Base-by-base conservation (phyloP, 2,797 vertebrate genomes). In the Enteromius afrohamiltoni region DNA sequence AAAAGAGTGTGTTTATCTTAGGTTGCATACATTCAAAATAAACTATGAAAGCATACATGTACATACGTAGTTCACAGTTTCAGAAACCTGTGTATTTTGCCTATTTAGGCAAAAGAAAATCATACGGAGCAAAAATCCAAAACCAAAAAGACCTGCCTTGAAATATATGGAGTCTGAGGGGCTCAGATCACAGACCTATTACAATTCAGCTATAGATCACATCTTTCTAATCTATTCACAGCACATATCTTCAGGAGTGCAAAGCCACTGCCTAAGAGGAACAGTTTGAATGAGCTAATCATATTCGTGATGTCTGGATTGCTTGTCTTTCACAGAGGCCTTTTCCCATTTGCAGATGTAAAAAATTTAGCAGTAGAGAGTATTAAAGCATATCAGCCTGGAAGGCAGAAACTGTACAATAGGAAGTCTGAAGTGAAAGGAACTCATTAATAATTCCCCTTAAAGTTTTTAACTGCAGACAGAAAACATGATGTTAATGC, bases 201-300 rank as follows among this genome's bases (percentile, higher is more conserved):
- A 71, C 40, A 62, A n/a, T 73, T 68, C 11, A 80, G 75, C 31
- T 49, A 34, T 34, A 53, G 64, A 42, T 62, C 17, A 75, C 58
- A 53, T 82, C 80, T 60, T 68, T 68, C 34, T 45, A 16, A 49
- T 77, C 58, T 49, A 69, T 83, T 68, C 81, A 77, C 49, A 23
- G 62, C 37, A 68, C 64, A 67, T 29, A 75, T 65, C 51, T 69
- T 58, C 73, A 58, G 14, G 19, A 77, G 23, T 45, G 37, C 45
- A 68, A 82, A 68, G 23, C 37, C 47, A 34, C 49, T 68, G n/a
- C 55, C 37, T 49, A 62, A 47, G 26, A 81, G 79, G 62, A 77
- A 45, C 40, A 76, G 73, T 77, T 23, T 83, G 81, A 83, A 77
- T 83, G 17, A 26, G 37, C 62, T 77, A 58, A 83, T 83, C 64